phyloP scores from a whole-genome alignment of 2,797 vertebrate genomes.

The Propithecus deckenii region DNA sequence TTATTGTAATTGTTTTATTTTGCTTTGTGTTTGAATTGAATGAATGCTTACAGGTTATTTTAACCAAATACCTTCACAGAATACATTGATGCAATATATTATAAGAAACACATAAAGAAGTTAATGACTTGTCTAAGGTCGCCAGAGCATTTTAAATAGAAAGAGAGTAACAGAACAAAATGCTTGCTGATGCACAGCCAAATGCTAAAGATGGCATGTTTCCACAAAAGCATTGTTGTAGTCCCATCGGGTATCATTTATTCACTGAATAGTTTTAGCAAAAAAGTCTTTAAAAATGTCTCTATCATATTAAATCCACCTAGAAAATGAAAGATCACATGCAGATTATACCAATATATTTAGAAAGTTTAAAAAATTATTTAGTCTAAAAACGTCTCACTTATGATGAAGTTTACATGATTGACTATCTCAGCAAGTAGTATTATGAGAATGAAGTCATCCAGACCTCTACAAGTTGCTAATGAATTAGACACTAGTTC shows the following conservation, averaged over 20 bases:
- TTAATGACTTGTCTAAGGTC: constrained; percentile 24
- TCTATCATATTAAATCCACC: background rate
- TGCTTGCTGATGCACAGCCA: background rate
- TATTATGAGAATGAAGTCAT: background rate
- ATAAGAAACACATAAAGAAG: background rate
- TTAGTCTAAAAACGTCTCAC: background rate
- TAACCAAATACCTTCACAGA: background rate
- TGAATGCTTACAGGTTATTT: background rate
- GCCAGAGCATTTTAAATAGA: background rate
- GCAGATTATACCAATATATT: background rate
- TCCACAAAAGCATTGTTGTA: background rate
- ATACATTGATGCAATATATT: background rate
- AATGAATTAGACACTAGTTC: background rate
- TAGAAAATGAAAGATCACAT: background rate
- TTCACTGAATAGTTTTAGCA: background rate
- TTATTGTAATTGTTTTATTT: background rate
- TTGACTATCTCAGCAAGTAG: background rate
- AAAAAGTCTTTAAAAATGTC: constrained; percentile 6
- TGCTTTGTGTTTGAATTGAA: background rate
- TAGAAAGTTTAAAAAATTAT: constrained; percentile 15
- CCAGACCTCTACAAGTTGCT: background rate
- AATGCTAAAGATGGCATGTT: background rate
- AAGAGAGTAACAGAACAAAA: background rate
- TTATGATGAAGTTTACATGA: background rate
- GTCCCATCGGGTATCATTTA: background rate